Evolutionary conservation across 2,113 vertebrate genomes (phyloP), one percentile per base, ranked within the genome.

Genomic region (Barbus barbus): DNA sequence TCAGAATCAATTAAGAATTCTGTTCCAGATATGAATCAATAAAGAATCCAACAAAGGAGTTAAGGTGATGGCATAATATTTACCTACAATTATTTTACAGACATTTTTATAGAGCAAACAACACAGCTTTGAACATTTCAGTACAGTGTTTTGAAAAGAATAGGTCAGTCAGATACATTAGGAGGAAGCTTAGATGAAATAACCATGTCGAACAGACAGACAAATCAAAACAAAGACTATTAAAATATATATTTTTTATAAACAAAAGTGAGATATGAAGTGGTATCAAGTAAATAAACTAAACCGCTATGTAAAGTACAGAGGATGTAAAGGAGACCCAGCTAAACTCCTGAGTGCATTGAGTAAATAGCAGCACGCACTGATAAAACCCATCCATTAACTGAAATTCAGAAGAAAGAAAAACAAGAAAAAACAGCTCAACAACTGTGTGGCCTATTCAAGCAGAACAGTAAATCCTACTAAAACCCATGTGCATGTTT

Each of bases 341-440:
- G 22, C 53, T 9, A 24, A 78, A 60, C 76, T 51, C 46, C 56
- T 78, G 53, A 86, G 74, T 60, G 63, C 61, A 56, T 28, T 33
- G 8, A 83, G n/a, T 51, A 83, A 79, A 72, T 12, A 86, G 75
- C 75, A 79, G 85, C 80, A 61, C 16, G 51, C 38, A 24, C 46
- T 75, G 16, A 13, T 77, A 61, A 83, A 77, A 56, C 44, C n/a
- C n/a, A n/a, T n/a, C n/a, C 22, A 76, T 18, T 33, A 44, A 51
- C 20, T 3, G 5, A 81, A 85, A 82, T 58, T 12, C 48, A 31
- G 16, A 14, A n/a, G 36, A 78, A 58, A 41, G 22, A 26, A 36
- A 53, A 9, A n/a, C n/a, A 41, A 41, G 2, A 0, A 41, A 41
- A 9, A 26, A 28, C 26, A 20, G 36, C 6, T 14, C 11, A 44